Percentiles rank a stretch among this genome's conserved stretches.
phyloP scores from a whole-genome alignment of 2,888 invertebrate genomes.

The Empis stercorea region DNA sequence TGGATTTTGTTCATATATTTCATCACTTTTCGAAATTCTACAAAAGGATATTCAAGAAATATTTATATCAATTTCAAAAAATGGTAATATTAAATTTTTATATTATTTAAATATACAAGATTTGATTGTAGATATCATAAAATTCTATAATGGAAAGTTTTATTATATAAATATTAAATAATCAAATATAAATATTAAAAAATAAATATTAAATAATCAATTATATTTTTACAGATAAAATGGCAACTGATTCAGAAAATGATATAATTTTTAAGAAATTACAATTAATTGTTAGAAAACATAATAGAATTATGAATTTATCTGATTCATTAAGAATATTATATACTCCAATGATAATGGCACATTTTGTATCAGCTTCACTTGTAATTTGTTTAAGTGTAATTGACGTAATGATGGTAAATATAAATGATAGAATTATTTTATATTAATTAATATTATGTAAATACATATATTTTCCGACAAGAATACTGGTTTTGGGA shows the following conservation, averaged over 20 bases:
- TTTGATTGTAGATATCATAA: not conserved
- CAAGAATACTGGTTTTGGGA: conserved; percentile 24
- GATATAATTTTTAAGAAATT: conserved; percentile 18
- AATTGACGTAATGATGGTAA: conserved; percentile 31
- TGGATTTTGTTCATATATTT: conserved; percentile 27
- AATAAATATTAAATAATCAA: no score
- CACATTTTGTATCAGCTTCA: conserved; percentile 32
- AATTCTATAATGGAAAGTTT: no score
- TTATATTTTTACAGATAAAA: not conserved
- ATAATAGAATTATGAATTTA: conserved; percentile 31
- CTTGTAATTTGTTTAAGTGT: conserved; percentile 29
- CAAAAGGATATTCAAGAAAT: conserved; percentile 23
- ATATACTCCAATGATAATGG: conserved; percentile 28
- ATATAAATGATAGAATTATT: no score
- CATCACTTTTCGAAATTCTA: conserved; percentile 24
- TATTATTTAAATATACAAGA: no score
- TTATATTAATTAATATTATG: no score
- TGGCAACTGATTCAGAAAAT: conserved; percentile 16
- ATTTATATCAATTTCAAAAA: conserved; percentile 18
- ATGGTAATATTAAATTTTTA: not conserved
- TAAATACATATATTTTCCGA: not conserved
- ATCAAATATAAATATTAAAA: no score
- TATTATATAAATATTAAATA: no score
- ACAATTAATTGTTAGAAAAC: conserved; percentile 21
- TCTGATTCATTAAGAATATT: conserved; percentile 25